These are phyloP conservation scores for Ostrea edulis DNA, from an alignment of 1,140 invertebrate genomes.

Conservation along the genomic window DNA sequence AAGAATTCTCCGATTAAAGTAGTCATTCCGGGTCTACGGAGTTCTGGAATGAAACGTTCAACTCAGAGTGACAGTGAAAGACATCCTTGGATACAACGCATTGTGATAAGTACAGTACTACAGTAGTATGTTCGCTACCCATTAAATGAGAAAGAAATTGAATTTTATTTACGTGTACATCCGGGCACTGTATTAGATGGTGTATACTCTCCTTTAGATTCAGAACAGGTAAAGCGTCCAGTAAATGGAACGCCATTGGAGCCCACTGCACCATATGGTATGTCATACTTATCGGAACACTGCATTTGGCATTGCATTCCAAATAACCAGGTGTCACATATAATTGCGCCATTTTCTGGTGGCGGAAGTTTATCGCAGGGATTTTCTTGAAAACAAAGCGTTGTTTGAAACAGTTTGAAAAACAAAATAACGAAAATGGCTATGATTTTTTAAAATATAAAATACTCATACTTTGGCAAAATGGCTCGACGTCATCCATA, in stretches of 20 bases:
- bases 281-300: conserved; percentile 46
- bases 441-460: too few relatives aligned
- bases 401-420: too few relatives aligned
- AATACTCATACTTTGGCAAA: background rate
- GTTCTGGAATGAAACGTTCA: background rate
- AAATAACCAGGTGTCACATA: conserved; percentile 47
- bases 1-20: background rate
- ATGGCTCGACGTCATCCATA: background rate
- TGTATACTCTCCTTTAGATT: conserved; percentile 42
- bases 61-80: too few relatives aligned
- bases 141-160: too few relatives aligned
- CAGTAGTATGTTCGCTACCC: too few relatives aligned
- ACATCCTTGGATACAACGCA: too few relatives aligned
- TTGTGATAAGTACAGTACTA: background rate
- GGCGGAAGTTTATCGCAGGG: conserved; percentile 34
- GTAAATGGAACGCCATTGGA: conserved; percentile 35
- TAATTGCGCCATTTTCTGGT: conserved; percentile 49
- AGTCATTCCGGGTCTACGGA: background rate
- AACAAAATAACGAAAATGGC: too few relatives aligned
- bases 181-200: conserved; percentile 43
- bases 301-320: conserved; percentile 52
- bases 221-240: conserved; percentile 51
- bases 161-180: conserved; percentile 45
- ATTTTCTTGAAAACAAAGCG: conserved; percentile 37
- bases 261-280: conserved; percentile 37